phyloP scores from a whole-genome alignment of 2,113 vertebrate species.

The Salminus brasiliensis region DNA sequence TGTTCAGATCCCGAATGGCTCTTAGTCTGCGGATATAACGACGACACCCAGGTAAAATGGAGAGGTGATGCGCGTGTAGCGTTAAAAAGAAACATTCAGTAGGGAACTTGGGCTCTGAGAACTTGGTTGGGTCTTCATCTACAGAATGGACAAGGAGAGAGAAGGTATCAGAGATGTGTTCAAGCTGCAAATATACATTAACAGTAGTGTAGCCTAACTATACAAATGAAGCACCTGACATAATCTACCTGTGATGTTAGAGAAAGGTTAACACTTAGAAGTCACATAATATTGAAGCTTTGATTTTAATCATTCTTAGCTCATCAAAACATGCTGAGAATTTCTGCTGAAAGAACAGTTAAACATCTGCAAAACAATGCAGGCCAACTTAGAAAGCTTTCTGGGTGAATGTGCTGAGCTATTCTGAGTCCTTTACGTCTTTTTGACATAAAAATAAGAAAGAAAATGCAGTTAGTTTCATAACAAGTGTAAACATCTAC shows the following conservation, averaged over 20 bases:
- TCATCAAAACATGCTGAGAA: too few relatives aligned
- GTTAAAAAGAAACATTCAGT: slow-evolving; percentile 98
- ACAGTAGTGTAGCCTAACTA: neutral
- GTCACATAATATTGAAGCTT: too few relatives aligned
- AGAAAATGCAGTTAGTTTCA: too few relatives aligned
- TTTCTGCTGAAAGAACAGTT: too few relatives aligned
- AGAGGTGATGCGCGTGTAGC: slow-evolving; percentile 94
- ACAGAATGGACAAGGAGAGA: neutral
- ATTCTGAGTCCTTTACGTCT: too few relatives aligned
- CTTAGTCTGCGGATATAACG: slow-evolving; percentile 94
- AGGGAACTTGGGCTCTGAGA: slow-evolving; percentile 96
- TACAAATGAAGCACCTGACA: neutral
- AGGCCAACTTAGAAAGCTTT: too few relatives aligned
- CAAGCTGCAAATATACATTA: neutral
- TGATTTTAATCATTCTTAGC: neutral
- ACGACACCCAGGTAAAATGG: slow-evolving; percentile 92
- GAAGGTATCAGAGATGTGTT: neutral
- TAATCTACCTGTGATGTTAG: neutral
- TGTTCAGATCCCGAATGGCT: slow-evolving; percentile 95
- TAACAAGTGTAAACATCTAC: neutral
- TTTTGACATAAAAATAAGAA: too few relatives aligned
- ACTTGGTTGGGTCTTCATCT: slow-evolving; percentile 85
- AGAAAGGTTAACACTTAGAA: neutral
- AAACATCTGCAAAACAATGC: too few relatives aligned
- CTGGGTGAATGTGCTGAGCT: too few relatives aligned